Evolutionary conservation across 2,797 vertebrate genomes (phyloP).

Genomic region (Arctocebus calabarensis): DNA sequence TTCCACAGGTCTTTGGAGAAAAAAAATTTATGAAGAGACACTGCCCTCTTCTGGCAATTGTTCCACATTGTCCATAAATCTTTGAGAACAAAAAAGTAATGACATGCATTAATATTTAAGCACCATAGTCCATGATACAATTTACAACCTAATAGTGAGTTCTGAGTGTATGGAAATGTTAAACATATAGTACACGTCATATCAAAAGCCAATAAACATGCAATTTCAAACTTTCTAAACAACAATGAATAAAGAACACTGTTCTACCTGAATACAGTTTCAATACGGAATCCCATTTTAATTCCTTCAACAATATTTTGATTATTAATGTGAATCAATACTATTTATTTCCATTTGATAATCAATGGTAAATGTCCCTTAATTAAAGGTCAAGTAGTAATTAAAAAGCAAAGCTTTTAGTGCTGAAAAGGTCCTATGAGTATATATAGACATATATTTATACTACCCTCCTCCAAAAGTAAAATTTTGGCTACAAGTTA

Average conservation of each 20-base stretch:
- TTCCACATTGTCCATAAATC: constrained; percentile 66
- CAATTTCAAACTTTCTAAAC: constrained; percentile 29
- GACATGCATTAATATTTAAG: constrained; percentile 62
- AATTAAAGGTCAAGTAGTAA: neutral
- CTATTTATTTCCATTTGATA: constrained; percentile 31
- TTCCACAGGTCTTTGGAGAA: neutral
- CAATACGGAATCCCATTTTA: constrained; percentile 35
- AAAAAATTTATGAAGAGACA: constrained; percentile 77
- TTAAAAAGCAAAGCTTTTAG: neutral
- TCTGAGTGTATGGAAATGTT: constrained; percentile 49
- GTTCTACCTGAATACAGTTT: constrained; percentile 29
- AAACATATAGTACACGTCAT: constrained; percentile 37
- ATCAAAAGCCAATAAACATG: constrained; percentile 61
- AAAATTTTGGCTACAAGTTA: constrained; percentile 36
- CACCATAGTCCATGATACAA: constrained; percentile 50
- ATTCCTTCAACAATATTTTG: neutral
- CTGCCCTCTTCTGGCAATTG: constrained; percentile 87
- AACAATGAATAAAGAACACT: constrained; percentile 59
- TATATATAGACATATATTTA: neutral
- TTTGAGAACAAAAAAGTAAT: constrained; percentile 22
- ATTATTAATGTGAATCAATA: neutral
- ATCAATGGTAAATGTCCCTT: neutral
- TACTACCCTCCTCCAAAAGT: neutral
- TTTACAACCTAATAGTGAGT: constrained; percentile 60
- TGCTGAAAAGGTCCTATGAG: neutral